phyloP scores from a whole-genome alignment of 2,888 invertebrate species.

The Acleris cristana region DNA sequence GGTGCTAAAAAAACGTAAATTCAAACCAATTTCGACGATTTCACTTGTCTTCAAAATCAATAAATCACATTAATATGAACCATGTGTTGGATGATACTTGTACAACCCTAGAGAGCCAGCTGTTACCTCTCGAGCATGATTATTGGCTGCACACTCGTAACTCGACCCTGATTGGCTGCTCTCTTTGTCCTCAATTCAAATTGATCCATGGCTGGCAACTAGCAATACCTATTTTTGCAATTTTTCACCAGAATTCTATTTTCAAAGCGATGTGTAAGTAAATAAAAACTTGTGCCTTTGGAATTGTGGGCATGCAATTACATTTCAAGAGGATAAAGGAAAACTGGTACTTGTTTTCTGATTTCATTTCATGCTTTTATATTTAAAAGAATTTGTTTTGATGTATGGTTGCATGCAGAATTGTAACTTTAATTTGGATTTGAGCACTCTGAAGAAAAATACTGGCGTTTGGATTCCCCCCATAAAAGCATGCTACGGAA shows the following conservation, averaged over 20 bases:
- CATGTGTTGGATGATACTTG: neutral
- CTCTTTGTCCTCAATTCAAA: slow-evolving; percentile 1
- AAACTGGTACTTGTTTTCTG: neutral
- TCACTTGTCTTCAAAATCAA: neutral
- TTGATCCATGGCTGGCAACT: slow-evolving; percentile 6
- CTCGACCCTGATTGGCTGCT: neutral
- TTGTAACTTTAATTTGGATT: neutral
- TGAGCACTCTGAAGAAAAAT: no score
- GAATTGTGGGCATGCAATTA: neutral
- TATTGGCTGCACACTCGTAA: neutral
- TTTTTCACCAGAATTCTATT: neutral
- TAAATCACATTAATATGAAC: neutral
- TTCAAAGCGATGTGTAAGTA: neutral
- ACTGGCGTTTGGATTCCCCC: no score
- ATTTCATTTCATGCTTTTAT: neutral
- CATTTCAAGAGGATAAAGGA: neutral
- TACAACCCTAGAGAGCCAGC: slow-evolving; percentile 4
- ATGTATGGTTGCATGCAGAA: neutral
- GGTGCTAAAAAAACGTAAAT: no score
- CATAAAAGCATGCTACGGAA: no score
- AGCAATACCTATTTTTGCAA: neutral
- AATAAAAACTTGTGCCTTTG: neutral
- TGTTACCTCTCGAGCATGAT: neutral
- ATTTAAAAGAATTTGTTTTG: neutral
- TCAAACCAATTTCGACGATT: no score